These are phyloP conservation scores for Anguilla anguilla DNA, from an alignment of 2,797 vertebrate genomes.

Conservation along the genomic window DNA sequence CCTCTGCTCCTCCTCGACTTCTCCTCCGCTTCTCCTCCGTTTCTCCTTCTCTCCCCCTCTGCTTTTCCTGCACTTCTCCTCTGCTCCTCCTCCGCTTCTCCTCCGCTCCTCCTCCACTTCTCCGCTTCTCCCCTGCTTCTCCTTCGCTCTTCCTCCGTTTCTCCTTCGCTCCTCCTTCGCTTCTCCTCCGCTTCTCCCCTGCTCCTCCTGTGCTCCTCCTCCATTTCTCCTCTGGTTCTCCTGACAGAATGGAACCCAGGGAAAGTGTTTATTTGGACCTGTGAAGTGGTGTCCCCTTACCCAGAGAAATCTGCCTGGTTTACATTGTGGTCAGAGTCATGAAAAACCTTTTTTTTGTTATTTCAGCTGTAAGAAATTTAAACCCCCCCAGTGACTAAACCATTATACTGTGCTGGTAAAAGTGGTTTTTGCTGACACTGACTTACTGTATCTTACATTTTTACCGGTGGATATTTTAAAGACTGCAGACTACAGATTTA, in stretches of 20 bases:
- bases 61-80: no score
- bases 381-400: background rate
- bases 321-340: background rate
- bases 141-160: no score
- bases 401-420: background rate
- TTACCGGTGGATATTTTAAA: background rate
- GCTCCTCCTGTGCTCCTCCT: no score
- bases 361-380: background rate
- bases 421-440: background rate
- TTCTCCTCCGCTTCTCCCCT: no score
- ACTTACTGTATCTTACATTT: background rate
- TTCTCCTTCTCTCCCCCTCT: no score
- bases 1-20: no score
- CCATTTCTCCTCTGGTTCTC: no score
- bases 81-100: no score
- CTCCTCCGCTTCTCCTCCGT: background rate
- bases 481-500: background rate
- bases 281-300: background rate
- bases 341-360: background rate
- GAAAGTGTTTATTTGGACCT: background rate
- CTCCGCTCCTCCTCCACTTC: background rate
- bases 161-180: no score
- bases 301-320: background rate
- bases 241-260: no score
- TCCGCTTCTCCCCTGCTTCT: no score